phyloP scores from a whole-genome alignment of 2,113 vertebrate genomes.

The Elephantulus edwardii region DNA sequence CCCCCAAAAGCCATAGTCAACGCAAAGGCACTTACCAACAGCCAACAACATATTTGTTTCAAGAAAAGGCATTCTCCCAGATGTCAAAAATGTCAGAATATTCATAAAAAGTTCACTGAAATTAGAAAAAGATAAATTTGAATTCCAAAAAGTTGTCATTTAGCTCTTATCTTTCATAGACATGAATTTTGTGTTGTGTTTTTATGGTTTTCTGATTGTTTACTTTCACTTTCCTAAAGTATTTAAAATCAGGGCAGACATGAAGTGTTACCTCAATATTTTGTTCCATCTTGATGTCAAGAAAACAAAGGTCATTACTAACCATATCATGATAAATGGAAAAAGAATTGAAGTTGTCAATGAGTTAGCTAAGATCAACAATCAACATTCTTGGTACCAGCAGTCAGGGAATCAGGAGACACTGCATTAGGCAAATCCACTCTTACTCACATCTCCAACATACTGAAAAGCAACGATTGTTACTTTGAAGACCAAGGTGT shows the following conservation, averaged over 20 bases:
- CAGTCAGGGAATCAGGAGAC: too few species aligned
- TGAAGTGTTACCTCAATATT: not conserved
- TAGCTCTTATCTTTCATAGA: not conserved
- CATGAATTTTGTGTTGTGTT: not conserved
- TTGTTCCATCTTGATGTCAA: too few species aligned
- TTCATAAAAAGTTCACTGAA: conserved; percentile 36
- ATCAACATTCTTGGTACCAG: too few species aligned
- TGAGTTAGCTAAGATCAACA: too few species aligned
- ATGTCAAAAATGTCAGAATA: conserved; percentile 59
- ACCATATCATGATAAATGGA: not conserved
- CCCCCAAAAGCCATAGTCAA: too few species aligned
- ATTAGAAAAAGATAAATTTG: conserved; percentile 32
- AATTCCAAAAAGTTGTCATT: not conserved
- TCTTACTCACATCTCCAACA: too few species aligned
- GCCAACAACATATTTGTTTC: not conserved
- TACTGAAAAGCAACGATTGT: too few species aligned
- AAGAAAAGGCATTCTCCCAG: conserved; percentile 47
- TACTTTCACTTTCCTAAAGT: conserved; percentile 40
- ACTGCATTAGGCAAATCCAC: too few species aligned
- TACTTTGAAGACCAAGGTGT: too few species aligned
- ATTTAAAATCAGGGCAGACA: conserved; percentile 30
- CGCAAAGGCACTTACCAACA: too few species aligned
- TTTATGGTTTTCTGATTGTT: conserved; percentile 43
- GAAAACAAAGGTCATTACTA: too few species aligned
- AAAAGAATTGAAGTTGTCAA: too few species aligned